Evolutionary conservation across 2,888 invertebrate species (phyloP).

Genomic region (Deroplatys truncata): DNA sequence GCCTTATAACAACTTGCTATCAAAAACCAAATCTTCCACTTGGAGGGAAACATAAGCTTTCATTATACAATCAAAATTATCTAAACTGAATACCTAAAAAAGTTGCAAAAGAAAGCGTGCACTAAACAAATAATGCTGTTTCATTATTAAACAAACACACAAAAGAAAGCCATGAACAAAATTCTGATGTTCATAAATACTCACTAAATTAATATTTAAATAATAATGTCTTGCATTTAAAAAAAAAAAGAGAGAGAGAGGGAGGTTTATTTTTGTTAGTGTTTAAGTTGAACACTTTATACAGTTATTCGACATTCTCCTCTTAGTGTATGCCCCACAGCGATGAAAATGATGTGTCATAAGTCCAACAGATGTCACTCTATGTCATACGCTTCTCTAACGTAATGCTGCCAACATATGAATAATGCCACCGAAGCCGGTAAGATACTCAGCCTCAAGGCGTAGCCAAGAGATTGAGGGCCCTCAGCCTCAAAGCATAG

Average conservation of each 20-base stretch:
- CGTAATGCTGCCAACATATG: no score
- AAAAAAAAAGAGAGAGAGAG: neutral
- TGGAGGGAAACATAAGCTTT: neutral
- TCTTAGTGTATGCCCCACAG: no score
- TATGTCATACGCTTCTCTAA: no score
- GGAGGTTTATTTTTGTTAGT: neutral
- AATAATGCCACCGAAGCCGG: no score
- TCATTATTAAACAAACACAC: neutral
- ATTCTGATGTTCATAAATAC: neutral
- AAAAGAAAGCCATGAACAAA: neutral
- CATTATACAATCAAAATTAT: neutral
- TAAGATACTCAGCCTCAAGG: no score
- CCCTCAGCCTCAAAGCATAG: no score
- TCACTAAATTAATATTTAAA: neutral
- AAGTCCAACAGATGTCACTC: no score
- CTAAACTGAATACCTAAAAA: neutral
- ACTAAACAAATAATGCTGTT: neutral
- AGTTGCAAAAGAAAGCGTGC: neutral
- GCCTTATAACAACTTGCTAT: neutral
- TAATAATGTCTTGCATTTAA: neutral
- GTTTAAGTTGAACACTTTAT: no score
- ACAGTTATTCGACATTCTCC: no score
- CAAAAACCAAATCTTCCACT: neutral
- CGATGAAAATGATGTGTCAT: no score
- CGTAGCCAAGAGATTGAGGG: no score